Conservation (phyloP, 2,797 vertebrate genomes). For the Perodicticus potto region DNA sequence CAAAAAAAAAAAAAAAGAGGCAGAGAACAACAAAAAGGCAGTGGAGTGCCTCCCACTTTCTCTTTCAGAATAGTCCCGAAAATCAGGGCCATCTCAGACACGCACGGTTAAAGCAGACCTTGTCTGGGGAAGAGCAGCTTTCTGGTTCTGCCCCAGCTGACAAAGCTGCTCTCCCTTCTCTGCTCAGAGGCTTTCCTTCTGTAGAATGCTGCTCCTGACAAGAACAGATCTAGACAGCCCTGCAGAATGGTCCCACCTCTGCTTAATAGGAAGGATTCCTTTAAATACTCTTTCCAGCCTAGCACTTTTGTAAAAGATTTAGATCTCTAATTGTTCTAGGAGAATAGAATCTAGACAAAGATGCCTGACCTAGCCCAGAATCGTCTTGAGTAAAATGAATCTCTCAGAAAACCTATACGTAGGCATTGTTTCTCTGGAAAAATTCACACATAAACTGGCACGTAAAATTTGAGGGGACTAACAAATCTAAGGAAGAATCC, state of each 20-base stretch:
- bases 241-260: not conserved
- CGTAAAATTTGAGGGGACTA: not conserved
- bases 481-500: not conserved
- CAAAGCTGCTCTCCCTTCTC: not conserved
- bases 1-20: no score
- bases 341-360: constrained; percentile 8
- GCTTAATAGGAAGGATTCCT: not conserved
- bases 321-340: constrained; percentile 5
- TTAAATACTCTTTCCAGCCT: not conserved
- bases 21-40: not conserved
- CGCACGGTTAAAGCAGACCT: not conserved
- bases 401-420: constrained; percentile 38
- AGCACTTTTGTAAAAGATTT: not conserved
- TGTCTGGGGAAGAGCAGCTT: constrained; percentile 47
- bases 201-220: not conserved
- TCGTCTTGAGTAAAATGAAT: not conserved
- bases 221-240: not conserved
- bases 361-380: not conserved
- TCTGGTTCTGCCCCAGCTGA: not conserved
- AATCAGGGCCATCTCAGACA: not conserved
- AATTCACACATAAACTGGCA: constrained; percentile 41
- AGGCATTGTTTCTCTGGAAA: not conserved
- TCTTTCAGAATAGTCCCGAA: not conserved
- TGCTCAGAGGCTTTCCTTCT: constrained; percentile 33
- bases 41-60: not conserved